phyloP scores from a whole-genome alignment of 37 sponge, comb jelly and placozoan genomes.

The Diacarnus erythraeanus region DNA sequence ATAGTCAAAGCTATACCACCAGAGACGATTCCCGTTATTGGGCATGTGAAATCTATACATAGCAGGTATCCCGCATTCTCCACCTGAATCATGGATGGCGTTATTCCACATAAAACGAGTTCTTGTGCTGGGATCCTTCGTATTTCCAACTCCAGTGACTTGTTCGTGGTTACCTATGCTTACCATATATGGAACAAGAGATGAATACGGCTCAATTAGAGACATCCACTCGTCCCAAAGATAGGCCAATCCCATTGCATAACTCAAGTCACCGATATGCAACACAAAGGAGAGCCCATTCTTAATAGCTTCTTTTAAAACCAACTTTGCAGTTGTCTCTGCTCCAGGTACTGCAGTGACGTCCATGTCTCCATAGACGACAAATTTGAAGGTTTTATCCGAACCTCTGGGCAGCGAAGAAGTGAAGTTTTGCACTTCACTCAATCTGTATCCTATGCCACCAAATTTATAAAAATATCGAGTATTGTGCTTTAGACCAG shows the following conservation, averaged over 20 bases:
- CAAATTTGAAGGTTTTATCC: slow-evolving; percentile 21
- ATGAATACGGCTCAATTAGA: slow-evolving; percentile 58
- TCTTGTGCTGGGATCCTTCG: too few species aligned
- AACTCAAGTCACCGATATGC: slow-evolving; percentile 63
- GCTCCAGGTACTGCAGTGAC: slow-evolving; percentile 25
- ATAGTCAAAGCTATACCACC: too few species aligned
- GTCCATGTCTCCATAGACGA: slow-evolving; percentile 62
- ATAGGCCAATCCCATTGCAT: slow-evolving; percentile 51
- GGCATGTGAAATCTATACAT: too few species aligned
- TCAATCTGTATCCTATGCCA: slow-evolving; percentile 1
- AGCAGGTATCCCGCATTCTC: too few species aligned
- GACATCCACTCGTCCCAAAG: slow-evolving; percentile 61
- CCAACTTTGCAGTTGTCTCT: slow-evolving; percentile 2
- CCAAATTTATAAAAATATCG: slow-evolving; percentile 50
- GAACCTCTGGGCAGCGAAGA: slow-evolving; percentile 2
- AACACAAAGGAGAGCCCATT: slow-evolving; percentile 26
- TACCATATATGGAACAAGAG: too few species aligned
- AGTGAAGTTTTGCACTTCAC: slow-evolving; percentile 28
- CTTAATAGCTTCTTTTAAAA: slow-evolving; percentile 16
- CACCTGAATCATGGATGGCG: too few species aligned
- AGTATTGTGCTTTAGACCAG: slow-evolving; percentile 29
- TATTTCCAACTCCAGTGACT: too few species aligned
- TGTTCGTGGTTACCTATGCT: too few species aligned
- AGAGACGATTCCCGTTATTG: too few species aligned
- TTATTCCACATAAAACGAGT: too few species aligned